Conservation (phyloP, 2,888 invertebrate species). For the Cryptus armator region DNA sequence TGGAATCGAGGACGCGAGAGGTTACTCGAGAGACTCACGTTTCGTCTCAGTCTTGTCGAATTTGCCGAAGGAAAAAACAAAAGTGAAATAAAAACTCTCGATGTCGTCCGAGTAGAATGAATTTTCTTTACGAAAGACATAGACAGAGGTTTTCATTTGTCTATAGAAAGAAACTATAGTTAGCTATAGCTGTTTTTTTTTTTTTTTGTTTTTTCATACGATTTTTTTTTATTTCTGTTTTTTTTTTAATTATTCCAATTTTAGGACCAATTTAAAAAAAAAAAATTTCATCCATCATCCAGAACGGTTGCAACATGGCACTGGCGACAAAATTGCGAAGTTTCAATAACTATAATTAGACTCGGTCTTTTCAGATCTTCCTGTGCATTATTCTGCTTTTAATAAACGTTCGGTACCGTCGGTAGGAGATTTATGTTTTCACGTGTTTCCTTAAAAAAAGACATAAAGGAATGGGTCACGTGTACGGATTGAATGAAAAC, state of each 20-base stretch:
- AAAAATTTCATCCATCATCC: neutral
- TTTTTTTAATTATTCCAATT: neutral
- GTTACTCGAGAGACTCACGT: neutral
- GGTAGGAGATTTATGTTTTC: neutral
- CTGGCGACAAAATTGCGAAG: neutral
- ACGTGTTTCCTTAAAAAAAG: neutral
- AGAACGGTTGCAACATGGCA: neutral
- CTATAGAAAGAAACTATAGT: too few relatives aligned
- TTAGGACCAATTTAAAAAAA: too few relatives aligned
- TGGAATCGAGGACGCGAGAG: neutral
- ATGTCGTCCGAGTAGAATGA: neutral
- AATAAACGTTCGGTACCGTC: neutral
- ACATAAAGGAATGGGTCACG: neutral
- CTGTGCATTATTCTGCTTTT: neutral
- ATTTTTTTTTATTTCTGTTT: neutral
- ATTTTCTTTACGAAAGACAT: too few relatives aligned
- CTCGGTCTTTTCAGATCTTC: neutral
- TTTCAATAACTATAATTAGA: neutral
- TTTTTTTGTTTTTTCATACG: neutral
- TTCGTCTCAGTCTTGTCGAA: neutral
- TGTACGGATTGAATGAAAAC: neutral
- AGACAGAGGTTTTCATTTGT: too few relatives aligned
- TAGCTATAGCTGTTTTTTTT: neutral
- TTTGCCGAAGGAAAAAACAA: neutral
- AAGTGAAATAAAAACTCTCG: neutral